Evolutionary conservation across 2,797 vertebrate genomes (phyloP), one percentile per base, ranked within the genome.

Genomic region (Agapornis canus): DNA sequence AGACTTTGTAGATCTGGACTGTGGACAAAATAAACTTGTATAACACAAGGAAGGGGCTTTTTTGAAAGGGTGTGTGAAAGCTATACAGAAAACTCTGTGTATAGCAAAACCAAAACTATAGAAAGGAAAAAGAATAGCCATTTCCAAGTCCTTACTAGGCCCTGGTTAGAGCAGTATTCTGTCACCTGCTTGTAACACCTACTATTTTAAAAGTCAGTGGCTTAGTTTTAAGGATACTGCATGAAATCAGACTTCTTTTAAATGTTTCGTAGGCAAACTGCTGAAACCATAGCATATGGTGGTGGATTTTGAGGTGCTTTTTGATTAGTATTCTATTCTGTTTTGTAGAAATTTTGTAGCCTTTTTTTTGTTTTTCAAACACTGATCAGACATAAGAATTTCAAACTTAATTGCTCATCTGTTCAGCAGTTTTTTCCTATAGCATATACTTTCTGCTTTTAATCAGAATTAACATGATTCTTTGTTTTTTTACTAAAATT

Each of bases 11-110:
- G 23, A 31, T 77, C 43, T 69, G 56, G 40, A 85, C 8, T 48
- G 51, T 51, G 49, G 15, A n/a, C 72, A 39, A 71, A 82, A 61
- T 65, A 27, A 60, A 54, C 31, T 47, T 35, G 16, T 90, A 4
- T 48, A 13, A 6, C 7, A 4, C 15, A 27, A 32, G 0, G 1
- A 48, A 57, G 20, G 25, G 21, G 9, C 20, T 69, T 0, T 64
- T 26, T 39, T 54, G 43, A 68, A 77, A 35, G 23, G 25, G 15
- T 69, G 9, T 14, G 25, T 64, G 43, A 84, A 69, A 68, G 57
- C 10, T 14, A 9, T 52, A n/a, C 9, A 6, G 6, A 25, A 27
- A 71, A 26, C 16, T 27, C 21, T n/a, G 21, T 64, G 16, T 31
- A 72, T 52, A 65, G 21, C 18, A 47, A 11, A 60, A 63, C n/a